Conservation (phyloP, 2,113 vertebrate genomes). For the Andinoacara biseriatus region DNA sequence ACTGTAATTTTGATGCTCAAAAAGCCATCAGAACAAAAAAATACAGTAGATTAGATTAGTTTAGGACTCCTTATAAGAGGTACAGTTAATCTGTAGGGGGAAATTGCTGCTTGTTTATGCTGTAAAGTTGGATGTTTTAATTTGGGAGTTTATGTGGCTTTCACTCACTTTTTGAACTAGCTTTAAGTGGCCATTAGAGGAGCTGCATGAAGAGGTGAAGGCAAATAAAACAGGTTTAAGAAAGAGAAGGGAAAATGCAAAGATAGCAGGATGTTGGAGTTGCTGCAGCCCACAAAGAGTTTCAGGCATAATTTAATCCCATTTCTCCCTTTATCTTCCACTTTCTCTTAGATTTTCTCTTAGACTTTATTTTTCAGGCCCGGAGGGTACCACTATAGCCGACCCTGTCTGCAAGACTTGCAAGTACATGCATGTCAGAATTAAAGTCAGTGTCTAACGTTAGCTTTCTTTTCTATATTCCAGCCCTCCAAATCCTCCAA, state of each 20-base stretch:
- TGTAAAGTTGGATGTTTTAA: neutral
- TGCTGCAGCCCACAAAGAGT: too few relatives aligned
- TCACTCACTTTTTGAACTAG: neutral
- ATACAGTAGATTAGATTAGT: too few relatives aligned
- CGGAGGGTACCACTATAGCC: neutral
- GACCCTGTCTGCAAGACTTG: neutral
- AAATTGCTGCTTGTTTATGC: neutral
- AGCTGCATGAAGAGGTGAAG: constrained; percentile 79
- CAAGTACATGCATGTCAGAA: neutral
- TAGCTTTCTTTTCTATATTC: constrained; percentile 29
- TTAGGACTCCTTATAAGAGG: too few relatives aligned
- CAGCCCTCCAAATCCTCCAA: constrained; percentile 57
- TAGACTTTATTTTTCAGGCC: neutral
- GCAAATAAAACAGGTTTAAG: neutral
- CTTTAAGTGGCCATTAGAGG: neutral
- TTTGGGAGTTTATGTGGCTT: neutral
- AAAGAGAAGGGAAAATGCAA: neutral
- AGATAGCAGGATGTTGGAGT: too few relatives aligned
- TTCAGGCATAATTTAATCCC: too few relatives aligned
- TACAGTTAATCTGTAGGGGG: neutral
- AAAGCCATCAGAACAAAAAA: too few relatives aligned
- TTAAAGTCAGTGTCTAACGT: neutral
- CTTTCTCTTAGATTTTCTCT: too few relatives aligned
- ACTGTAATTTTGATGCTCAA: too few relatives aligned
- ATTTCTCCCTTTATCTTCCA: too few relatives aligned